Conservation (phyloP, 2,888 invertebrate species). For the Cryptus armator region DNA sequence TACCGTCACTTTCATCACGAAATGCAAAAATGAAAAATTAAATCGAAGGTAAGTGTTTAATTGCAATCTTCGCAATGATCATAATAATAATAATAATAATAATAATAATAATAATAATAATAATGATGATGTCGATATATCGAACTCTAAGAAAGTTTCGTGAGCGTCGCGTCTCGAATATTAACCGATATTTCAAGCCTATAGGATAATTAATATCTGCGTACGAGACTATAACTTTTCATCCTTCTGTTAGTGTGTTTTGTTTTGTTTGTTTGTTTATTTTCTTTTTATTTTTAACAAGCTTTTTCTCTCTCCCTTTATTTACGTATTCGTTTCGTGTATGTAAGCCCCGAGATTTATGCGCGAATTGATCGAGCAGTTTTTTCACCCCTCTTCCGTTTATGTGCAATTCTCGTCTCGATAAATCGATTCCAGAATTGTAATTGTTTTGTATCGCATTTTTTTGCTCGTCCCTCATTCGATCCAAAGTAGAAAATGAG, state of each 20-base stretch:
- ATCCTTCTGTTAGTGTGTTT: constrained; percentile 25
- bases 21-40: not conserved
- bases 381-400: constrained; percentile 45
- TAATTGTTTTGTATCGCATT: constrained; percentile 19
- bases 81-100: constrained; percentile 39
- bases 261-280: constrained; percentile 65
- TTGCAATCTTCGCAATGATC: constrained; percentile 20
- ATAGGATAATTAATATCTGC: constrained; percentile 33
- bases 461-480: constrained; percentile 31
- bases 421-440: constrained; percentile 54
- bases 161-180: not conserved
- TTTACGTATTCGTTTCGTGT: constrained; percentile 73
- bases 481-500: constrained; percentile 14
- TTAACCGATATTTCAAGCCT: constrained; percentile 7
- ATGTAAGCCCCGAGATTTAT: constrained; percentile 64
- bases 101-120: constrained; percentile 38
- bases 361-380: constrained; percentile 51
- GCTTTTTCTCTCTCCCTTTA: constrained; percentile 75
- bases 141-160: constrained; percentile 25
- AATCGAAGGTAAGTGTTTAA: not conserved
- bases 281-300: constrained; percentile 70
- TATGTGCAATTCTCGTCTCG: constrained; percentile 62
- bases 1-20: constrained; percentile 37
- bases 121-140: not conserved
- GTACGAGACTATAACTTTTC: constrained; percentile 28